Base-by-base conservation (phyloP, 2,888 invertebrate genomes). In the Lapara coniferarum region DNA sequence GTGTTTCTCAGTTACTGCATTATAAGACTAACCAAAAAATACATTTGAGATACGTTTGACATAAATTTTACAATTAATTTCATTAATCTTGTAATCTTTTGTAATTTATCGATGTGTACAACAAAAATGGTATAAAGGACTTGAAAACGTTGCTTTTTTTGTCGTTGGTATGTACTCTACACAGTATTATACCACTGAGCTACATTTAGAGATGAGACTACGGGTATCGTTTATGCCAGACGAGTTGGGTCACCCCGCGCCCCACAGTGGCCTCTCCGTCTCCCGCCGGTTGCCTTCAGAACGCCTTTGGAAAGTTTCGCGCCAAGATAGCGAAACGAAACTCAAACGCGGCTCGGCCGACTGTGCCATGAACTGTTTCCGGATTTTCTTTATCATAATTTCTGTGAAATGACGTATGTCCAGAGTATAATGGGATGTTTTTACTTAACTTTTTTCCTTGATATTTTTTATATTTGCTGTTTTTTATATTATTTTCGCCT, bases 221-320 rank as follows among this genome's bases (percentile, higher is more conserved):
- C 37, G 12, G 10, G 63, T 49, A 2, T 63, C 49, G 49, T 63
- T 63, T 63, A 12, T 63, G 16, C 7, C 30, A 14, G 57, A 30
- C 57, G 30, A 30, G 14, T 19, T 46, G 55, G 44, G n/a, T 10
- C 16, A 44, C 44, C 37, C 55, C 19, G 12, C 55, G 10, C 10
- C 5, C 37, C 30, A 7, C 25, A 5, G 19, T 16, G 13, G 10
- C 10, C 55, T 19, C 49, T 46, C 19, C 49, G 16, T 46, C 12
- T 13, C 46, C 57, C 13, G 5, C 25, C 25, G 12, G 10, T 56
- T 25, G 13, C 13, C 30, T 63, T 49, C 63, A 49, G 46, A 63
- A 46, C 59, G 44, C 13, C 63, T 63, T 63, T 63, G 63, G 16
- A 59, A 63, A 63, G 46, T 55, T 63, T 49, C 19, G 49, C 63